A percentile compares a stretch with the other conserved stretches of the same genome.
phyloP scores from a whole-genome alignment of 2,113 vertebrate species.

The Sinocyclocheilus grahami region DNA sequence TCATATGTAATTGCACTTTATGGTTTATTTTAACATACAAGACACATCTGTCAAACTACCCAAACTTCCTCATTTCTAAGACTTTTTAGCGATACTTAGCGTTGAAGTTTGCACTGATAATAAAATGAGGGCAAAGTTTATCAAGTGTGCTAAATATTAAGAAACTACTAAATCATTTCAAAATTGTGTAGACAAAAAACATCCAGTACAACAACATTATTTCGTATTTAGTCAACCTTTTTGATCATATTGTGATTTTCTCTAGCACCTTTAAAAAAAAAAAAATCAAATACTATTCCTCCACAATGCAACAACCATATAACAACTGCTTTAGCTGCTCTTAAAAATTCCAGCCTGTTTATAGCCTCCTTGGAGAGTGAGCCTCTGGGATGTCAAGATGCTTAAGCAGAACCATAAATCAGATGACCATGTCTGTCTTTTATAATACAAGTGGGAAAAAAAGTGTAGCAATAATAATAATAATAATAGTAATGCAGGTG shows the following conservation, averaged over 20 bases:
- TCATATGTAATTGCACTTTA: too few species aligned
- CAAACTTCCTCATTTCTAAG: neutral
- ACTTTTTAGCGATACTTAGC: neutral
- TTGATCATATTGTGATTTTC: slow-evolving; percentile 38
- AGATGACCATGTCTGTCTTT: slow-evolving; percentile 37
- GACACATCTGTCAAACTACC: too few species aligned
- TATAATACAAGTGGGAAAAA: slow-evolving; percentile 58
- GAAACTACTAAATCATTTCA: neutral
- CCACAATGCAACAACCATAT: slow-evolving; percentile 71
- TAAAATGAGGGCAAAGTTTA: neutral
- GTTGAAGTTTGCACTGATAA: neutral
- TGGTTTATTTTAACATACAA: too few species aligned
- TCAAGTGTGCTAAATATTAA: neutral
- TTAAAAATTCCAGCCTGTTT: slow-evolving; percentile 75
- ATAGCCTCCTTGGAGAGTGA: slow-evolving; percentile 54
- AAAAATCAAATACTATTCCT: slow-evolving; percentile 71
- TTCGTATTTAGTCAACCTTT: neutral
- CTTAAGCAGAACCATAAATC: slow-evolving; percentile 68
- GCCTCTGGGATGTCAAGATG: slow-evolving; percentile 51
- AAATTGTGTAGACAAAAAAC: neutral
- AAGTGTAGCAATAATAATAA: slow-evolving; percentile 28
- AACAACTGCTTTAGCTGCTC: slow-evolving; percentile 66
- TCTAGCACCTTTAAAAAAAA: slow-evolving; percentile 53
- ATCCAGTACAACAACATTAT: neutral
- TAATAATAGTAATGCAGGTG: neutral